phyloP scores from a whole-genome alignment of 2,888 invertebrate genomes.

The Agriopis aurantiaria region DNA sequence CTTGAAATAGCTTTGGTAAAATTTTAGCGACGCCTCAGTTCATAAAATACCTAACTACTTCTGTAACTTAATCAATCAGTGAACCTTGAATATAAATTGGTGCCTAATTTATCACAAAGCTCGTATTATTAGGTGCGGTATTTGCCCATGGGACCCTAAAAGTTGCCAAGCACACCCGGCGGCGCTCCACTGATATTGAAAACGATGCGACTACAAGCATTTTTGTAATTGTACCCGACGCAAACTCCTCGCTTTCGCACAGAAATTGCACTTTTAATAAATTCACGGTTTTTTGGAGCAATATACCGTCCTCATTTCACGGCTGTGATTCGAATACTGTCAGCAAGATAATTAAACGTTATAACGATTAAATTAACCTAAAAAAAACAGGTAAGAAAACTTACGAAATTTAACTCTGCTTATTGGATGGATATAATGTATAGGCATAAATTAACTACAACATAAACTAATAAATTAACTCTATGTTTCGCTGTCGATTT shows the following conservation, averaged over 20 bases:
- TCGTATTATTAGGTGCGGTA: too few species aligned
- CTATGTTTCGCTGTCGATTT: too few species aligned
- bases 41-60: too few species aligned
- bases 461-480: too few species aligned
- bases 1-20: too few species aligned
- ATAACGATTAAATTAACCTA: background rate
- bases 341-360: background rate
- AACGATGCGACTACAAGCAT: constrained; percentile 57
- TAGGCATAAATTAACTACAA: too few species aligned
- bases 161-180: constrained; percentile 45
- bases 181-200: constrained; percentile 59
- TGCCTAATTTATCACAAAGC: too few species aligned
- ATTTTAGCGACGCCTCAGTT: too few species aligned
- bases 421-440: background rate
- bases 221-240: constrained; percentile 57
- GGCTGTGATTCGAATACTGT: constrained; percentile 13
- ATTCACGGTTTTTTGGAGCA: constrained; percentile 40
- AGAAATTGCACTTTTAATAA: constrained; percentile 47
- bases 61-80: too few species aligned
- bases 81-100: too few species aligned
- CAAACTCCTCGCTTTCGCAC: constrained; percentile 41
- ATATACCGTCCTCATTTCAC: constrained; percentile 17
- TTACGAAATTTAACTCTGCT: background rate
- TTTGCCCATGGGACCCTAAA: constrained; percentile 31
- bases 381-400: background rate